Evolutionary conservation across 2,888 invertebrate species (phyloP).

Genomic region (Schrankia costaestrigalis): DNA sequence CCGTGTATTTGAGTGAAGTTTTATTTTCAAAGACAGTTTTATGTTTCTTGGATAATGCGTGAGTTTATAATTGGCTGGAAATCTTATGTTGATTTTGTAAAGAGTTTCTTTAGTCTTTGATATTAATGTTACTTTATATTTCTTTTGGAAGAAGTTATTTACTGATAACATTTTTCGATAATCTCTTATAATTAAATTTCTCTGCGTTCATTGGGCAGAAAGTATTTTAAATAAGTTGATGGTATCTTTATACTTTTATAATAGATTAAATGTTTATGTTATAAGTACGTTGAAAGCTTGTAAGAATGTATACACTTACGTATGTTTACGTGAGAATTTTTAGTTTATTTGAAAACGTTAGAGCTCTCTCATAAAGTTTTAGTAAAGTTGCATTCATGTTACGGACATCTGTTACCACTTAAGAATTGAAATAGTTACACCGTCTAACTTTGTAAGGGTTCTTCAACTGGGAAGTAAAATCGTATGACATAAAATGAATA

Average conservation of each 20-base stretch:
- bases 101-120: slow-evolving; percentile 7
- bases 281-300: slow-evolving; percentile 14
- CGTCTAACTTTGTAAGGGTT: not conserved
- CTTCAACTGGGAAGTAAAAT: no score
- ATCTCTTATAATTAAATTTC: slow-evolving; percentile 18
- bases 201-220: slow-evolving; percentile 15
- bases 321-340: no score
- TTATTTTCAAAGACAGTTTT: slow-evolving; percentile 33
- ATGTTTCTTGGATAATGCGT: slow-evolving; percentile 39
- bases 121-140: slow-evolving; percentile 24
- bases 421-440: slow-evolving; percentile 16
- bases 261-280: no score
- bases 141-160: slow-evolving; percentile 26
- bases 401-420: slow-evolving; percentile 39
- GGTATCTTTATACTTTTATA: slow-evolving; percentile 11
- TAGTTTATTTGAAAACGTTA: no score
- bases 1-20: slow-evolving; percentile 57
- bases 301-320: slow-evolving; percentile 16
- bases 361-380: no score
- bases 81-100: slow-evolving; percentile 16
- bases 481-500: no score
- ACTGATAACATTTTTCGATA: slow-evolving; percentile 17
- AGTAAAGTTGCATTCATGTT: slow-evolving; percentile 31
- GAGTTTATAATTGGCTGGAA: slow-evolving; percentile 45
- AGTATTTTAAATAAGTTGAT: slow-evolving; percentile 14